Base-by-base conservation (phyloP, 2,888 invertebrate genomes). In the Apodemia arnacis region DNA sequence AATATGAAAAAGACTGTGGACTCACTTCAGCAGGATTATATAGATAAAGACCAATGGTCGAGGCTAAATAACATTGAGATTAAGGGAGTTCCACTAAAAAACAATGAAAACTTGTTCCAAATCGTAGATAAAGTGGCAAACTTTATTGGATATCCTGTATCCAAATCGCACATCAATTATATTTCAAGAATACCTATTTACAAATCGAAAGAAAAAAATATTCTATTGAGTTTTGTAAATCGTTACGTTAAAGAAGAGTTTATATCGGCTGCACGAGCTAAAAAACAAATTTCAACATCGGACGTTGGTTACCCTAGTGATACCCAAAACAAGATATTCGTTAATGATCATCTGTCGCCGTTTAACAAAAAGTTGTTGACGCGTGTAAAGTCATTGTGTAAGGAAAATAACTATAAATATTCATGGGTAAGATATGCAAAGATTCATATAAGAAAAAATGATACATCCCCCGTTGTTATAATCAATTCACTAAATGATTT, bases 161-260 rank as follows among this genome's bases (percentile, higher is more conserved):
- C 34, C 5, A 79, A 44, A 27, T 18, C 24, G 15, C 66, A 91
- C 27, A 27, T 27, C 27, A 27, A 27, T 27, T 90, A 82, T 41
- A 41, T 90, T 18, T 79, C 84, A 18, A 41, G 87, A 73, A 38
- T 85, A 7, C 87, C 87, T 0, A 70, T 73, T 0, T 21, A 41
- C n/a, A 76, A 78, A 15, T 82, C 79, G 2, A 84, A 89, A 21
- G 79, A 83, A 11, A 89, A 89, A 27, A 27, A 27, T 27, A 84
- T 87, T 24, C 31, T 87, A 10, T 74, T 87, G 0, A 78, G 83
- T 31, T 87, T 89, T 72, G 41, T 81, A 13, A 91, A 89, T 38
- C 77, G 89, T 3, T 87, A 87, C 49, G 24, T 78, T 7, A 87
- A 83, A 66, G 87, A 89, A 54, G 82, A 89, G 11, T 89, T 85